Conservation (phyloP, 2,888 invertebrate genomes). For the Geotrupes spiniger region DNA sequence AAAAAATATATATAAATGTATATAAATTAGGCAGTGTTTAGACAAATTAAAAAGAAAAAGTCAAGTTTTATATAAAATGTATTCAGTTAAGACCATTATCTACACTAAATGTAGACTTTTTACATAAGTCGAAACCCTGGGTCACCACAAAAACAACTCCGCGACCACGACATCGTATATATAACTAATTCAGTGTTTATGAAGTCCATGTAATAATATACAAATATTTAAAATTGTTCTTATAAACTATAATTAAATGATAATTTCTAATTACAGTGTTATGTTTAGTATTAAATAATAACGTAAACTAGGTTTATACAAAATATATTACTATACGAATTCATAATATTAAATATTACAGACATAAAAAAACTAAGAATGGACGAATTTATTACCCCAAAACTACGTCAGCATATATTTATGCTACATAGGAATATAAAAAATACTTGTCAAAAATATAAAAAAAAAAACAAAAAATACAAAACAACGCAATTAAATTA, state of each 20-base stretch:
- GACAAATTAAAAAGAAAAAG: conserved; percentile 11
- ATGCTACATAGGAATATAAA: conserved; percentile 10
- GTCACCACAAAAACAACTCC: neutral
- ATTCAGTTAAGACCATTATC: conserved; percentile 1
- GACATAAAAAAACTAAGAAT: conserved; percentile 13
- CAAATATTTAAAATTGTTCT: conserved; percentile 4
- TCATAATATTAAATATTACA: too few relatives aligned
- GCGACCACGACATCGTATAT: neutral
- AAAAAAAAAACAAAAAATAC: conserved; percentile 12
- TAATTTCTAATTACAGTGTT: neutral
- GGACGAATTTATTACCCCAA: conserved; percentile 21
- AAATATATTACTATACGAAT: conserved; percentile 19
- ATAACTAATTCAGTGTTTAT: conserved; percentile 4
- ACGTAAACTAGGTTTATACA: conserved; percentile 16
- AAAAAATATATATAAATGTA: conserved; percentile 9
- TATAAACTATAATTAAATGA: neutral
- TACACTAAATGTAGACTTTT: conserved; percentile 5
- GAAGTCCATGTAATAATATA: neutral
- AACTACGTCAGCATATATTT: conserved; percentile 13
- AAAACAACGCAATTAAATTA: conserved; percentile 13
- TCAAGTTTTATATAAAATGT: conserved; percentile 1
- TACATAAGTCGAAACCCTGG: conserved; percentile 1
- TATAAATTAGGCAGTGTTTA: conserved; percentile 23
- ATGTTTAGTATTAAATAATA: conserved; percentile 9
- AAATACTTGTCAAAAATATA: conserved; percentile 18